Evolutionary conservation across 2,113 vertebrate genomes (phyloP), one percentile per base, ranked within the genome.

Genomic region (Terrapene triunguis): DNA sequence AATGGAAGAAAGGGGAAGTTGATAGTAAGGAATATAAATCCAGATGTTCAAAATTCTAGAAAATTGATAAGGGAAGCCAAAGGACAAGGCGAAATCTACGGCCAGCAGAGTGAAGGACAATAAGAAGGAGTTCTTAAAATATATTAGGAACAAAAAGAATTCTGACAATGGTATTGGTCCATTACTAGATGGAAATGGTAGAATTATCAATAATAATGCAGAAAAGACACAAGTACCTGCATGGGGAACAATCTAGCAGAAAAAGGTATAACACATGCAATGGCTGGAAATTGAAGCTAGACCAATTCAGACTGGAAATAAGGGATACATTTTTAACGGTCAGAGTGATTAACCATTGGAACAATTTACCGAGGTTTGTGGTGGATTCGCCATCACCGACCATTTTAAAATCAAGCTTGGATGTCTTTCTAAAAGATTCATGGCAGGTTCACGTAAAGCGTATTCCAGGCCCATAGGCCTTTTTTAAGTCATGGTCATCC

Each of bases 401-500:
- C 4, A 19, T 19, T 65, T 69, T 69, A 19, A 69, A 69, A 69
- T n/a, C 35, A 69, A 21, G 62, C 19, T n/a, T n/a, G 35, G 35
- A n/a, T 62, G 14, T n/a, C 21, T 69, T 35, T 35, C 35, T 69
- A 38, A 69, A 69, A 69, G 65, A 69, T 17, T n/a, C 13, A 21
- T 38, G 35, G 35, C 35, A 22, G 25, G 9, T 6, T 54, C 25
- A 55, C 69, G 69, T 69, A 25, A 50, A 69, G 78, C 16, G 14
- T 76, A 11, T 78, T 86, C 32, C 17, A 10, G 17, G 17, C 8
- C 35, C 47, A 5, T 48, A 35, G 79, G 32, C 9, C 16, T 48
- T 21, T 4, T 38, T 5, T 19, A 10, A 8, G 10, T 51, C 44
- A 8, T 0, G 3, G 1, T 76, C n/a, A 7, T 42, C 13, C 65